A percentile compares a stretch with the other conserved stretches of the same genome.
Conservation (phyloP, 1,140 invertebrate genomes). For the Drosophila prosaltans region DNA sequence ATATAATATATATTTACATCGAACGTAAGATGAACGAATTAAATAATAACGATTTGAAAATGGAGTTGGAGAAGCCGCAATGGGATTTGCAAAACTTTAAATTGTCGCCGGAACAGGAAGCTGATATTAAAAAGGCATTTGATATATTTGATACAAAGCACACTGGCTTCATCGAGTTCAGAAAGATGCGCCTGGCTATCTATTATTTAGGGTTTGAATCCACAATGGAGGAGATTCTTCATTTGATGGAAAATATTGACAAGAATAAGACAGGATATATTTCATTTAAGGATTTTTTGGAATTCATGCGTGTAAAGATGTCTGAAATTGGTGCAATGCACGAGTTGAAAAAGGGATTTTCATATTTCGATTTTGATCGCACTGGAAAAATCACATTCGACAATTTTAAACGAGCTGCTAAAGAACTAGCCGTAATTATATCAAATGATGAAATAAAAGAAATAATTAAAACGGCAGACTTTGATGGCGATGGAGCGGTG, state of each 20-base stretch:
- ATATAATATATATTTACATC: not conserved
- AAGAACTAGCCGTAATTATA: constrained; percentile 96
- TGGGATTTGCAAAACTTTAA: constrained; percentile 89
- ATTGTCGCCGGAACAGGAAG: constrained; percentile 93
- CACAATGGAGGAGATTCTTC: constrained; percentile 97
- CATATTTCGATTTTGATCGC: constrained; percentile 96
- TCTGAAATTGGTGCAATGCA: constrained; percentile 96
- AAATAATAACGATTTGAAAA: too few species aligned
- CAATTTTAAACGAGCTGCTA: constrained; percentile 96
- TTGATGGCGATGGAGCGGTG: constrained; percentile 55
- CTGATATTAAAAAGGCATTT: constrained; percentile 97
- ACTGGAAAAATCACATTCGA: constrained; percentile 96
- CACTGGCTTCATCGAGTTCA: constrained; percentile 92
- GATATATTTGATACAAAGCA: constrained; percentile 96
- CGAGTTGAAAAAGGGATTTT: constrained; percentile 97
- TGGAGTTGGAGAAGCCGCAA: constrained; percentile 73
- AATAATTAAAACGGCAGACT: constrained; percentile 91
- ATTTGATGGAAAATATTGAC: constrained; percentile 94
- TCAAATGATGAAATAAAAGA: constrained; percentile 98
- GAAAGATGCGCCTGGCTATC: constrained; percentile 96
- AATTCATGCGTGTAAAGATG: constrained; percentile 95
- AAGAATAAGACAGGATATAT: constrained; percentile 93
- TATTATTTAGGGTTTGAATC: constrained; percentile 97
- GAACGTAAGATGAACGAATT: too few species aligned
- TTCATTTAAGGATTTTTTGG: constrained; percentile 94